Evolutionary conservation across 35 echinoderm and acorn worm species (phyloP), one percentile per base, ranked within the genome.

Genomic region (Apostichopus japonicus): DNA sequence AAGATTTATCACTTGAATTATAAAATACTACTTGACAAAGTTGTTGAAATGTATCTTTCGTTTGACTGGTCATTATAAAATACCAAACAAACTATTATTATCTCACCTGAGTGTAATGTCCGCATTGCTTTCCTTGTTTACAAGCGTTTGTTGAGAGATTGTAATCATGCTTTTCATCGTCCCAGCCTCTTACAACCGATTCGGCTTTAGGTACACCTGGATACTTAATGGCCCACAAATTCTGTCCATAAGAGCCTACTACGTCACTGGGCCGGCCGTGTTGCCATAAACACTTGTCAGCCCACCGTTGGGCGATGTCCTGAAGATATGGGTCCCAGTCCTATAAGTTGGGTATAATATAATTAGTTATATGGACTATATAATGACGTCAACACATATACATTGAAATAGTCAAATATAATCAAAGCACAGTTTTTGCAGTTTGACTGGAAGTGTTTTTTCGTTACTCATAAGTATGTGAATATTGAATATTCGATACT

Each of bases 281-380:
- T 54, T 19, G 21, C 81, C 81, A 84, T 57, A 57, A 21, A 51
- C 81, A 84, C 22, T 84, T 59, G 2, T 84, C 81, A 6, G 81
- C 81, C 81, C 81, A 84, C 17, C 23, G n/a, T 57, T 84, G 81
- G 16, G 81, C 81, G 13, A 84, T 84, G 23, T 84, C 21, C 21
- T 84, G 81, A 58, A 84, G 81, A 58, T 84, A 84, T 0, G 81
- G 55, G 51, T 84, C 81, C 81, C 81, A 84, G 13, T 59, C 22
- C 81, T 84, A 16, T 44, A 44, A 44, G 33, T 44, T 44, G 33
- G 33, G 33, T 44, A 44, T 44, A 44, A 44, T 44, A 44, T 44
- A 44, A 44, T 44, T 44, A 4, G 4, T 44, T 44, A 61, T 61
- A 61, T 61, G 13, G 57, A 61, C 13, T 3, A 44, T 44, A 44